phyloP scores from a whole-genome alignment of 2,888 invertebrate genomes.

The Troides helena region DNA sequence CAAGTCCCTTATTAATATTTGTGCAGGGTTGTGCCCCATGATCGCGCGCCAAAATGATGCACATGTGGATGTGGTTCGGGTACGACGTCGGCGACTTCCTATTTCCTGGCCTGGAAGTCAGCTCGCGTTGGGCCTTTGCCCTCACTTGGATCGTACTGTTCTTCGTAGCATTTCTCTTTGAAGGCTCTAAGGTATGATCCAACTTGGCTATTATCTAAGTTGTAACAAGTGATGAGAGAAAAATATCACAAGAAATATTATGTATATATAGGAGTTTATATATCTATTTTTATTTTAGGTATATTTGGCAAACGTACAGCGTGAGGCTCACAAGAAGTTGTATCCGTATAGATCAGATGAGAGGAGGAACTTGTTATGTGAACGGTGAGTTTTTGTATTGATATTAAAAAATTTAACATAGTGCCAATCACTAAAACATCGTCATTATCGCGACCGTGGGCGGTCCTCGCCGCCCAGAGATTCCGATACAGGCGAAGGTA shows the following conservation, averaged over 20 bases:
- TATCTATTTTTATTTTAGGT: slow-evolving; percentile 48
- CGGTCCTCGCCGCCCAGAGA: too few relatives aligned
- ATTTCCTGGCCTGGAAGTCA: slow-evolving; percentile 81
- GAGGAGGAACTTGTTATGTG: slow-evolving; percentile 63
- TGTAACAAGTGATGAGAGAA: too few relatives aligned
- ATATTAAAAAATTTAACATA: too few relatives aligned
- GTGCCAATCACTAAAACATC: too few relatives aligned
- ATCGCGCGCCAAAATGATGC: slow-evolving; percentile 67
- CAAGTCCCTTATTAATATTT: neutral
- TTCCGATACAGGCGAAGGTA: too few relatives aligned
- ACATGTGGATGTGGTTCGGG: slow-evolving; percentile 85
- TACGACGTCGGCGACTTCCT: slow-evolving; percentile 82
- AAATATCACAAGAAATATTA: too few relatives aligned
- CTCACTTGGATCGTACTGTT: slow-evolving; percentile 81
- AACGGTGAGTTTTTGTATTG: slow-evolving; percentile 50
- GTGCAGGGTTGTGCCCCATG: slow-evolving; percentile 15
- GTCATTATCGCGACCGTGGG: too few relatives aligned
- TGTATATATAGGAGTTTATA: neutral
- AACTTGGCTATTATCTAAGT: too few relatives aligned
- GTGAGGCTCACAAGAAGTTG: slow-evolving; percentile 58
- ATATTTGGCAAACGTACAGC: slow-evolving; percentile 65
- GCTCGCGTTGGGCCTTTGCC: slow-evolving; percentile 74
- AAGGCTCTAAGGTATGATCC: slow-evolving; percentile 74
- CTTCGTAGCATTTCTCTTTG: slow-evolving; percentile 81
- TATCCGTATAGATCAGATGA: slow-evolving; percentile 66